A percentile compares a stretch with the other conserved stretches of the same genome.
phyloP scores from a whole-genome alignment of 2,797 vertebrate species.

The Leptodactylus fallax region DNA sequence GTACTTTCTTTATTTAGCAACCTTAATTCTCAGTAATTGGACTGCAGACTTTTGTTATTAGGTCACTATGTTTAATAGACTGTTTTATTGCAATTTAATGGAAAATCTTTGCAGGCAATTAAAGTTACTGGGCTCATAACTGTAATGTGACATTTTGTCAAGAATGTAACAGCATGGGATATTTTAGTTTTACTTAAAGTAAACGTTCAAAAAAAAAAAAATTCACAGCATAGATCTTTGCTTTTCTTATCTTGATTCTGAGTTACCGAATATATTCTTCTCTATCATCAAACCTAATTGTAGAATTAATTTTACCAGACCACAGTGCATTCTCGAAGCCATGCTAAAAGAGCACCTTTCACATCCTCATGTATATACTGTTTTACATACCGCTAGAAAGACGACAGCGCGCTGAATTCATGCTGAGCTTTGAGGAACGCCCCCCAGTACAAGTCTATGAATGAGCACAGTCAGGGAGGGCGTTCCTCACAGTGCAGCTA shows the following conservation, averaged over 20 bases:
- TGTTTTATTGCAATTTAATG: slow-evolving; percentile 38
- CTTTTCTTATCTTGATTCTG: background rate
- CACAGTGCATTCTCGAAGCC: background rate
- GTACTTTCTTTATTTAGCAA: slow-evolving; percentile 5
- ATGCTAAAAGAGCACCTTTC: too few species aligned
- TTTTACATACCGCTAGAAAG: too few species aligned
- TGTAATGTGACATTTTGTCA: background rate
- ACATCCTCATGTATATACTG: too few species aligned
- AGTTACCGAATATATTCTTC: too few species aligned
- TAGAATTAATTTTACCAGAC: background rate
- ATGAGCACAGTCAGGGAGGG: too few species aligned
- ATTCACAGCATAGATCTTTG: background rate
- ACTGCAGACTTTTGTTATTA: background rate
- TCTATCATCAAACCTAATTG: background rate
- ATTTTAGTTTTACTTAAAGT: background rate
- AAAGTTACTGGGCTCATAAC: slow-evolving; percentile 7
- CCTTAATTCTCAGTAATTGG: slow-evolving; percentile 13
- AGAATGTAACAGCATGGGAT: background rate
- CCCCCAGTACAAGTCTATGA: too few species aligned
- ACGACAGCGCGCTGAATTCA: too few species aligned
- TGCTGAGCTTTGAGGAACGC: too few species aligned
- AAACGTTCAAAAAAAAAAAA: background rate
- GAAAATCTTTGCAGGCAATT: slow-evolving; percentile 21
- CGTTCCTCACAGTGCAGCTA: too few species aligned
- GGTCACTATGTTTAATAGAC: slow-evolving; percentile 2